Conservation (phyloP, 2,797 vertebrate species). For the Propithecus deckenii region DNA sequence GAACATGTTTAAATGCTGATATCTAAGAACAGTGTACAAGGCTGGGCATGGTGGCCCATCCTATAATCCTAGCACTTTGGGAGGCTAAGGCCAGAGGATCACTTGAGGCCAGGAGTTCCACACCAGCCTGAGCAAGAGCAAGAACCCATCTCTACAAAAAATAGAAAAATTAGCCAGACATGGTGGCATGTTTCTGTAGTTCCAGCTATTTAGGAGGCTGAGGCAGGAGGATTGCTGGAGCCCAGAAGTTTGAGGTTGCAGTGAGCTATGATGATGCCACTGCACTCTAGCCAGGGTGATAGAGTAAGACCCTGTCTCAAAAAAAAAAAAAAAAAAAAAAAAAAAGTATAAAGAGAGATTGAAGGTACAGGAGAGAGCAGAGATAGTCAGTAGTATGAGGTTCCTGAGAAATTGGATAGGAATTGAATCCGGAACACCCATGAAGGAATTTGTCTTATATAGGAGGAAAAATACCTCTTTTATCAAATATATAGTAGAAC, state of each 20-base stretch:
- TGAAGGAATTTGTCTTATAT: neutral
- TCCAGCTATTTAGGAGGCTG: neutral
- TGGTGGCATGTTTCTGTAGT: neutral
- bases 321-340: neutral
- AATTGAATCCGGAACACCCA: neutral
- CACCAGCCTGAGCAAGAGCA: neutral
- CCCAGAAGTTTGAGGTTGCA: neutral
- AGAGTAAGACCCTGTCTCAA: neutral
- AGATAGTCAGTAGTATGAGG: neutral
- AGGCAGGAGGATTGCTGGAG: neutral
- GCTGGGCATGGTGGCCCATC: neutral
- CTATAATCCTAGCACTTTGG: neutral
- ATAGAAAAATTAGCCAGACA: neutral
- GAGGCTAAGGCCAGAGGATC: neutral
- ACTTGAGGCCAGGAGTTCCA: neutral
- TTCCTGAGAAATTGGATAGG: neutral
- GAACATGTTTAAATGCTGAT: slow-evolving; percentile 9
- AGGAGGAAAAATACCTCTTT: neutral
- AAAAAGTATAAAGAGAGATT: neutral
- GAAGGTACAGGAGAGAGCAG: neutral
- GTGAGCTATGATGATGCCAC: neutral
- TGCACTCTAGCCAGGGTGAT: neutral
- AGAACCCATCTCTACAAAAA: neutral
- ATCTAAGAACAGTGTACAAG: neutral
- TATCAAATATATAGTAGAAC: neutral